Base-by-base conservation (phyloP, 1,140 invertebrate genomes). In the Penaeus indicus region DNA sequence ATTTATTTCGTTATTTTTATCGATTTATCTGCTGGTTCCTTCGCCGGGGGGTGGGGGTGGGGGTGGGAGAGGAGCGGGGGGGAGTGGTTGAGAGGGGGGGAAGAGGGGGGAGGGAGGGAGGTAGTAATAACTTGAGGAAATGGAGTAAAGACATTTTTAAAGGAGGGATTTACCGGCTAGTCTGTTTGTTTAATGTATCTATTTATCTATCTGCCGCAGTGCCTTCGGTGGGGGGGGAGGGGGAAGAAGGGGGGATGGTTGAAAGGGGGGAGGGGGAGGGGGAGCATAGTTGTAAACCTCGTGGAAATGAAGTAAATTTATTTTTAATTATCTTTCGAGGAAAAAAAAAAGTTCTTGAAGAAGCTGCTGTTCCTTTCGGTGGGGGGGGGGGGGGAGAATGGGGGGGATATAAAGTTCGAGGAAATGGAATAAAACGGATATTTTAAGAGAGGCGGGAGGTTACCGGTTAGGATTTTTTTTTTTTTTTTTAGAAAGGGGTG, bases 51-150 rank as follows among this genome's bases (percentile, higher is more conserved):
- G 61, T 47, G 62, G 79, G 62, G 79, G 62, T 42, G 62, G 11
- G 77, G 38, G 22, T 0, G 38, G 38, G 38, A 4, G 7, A 8
- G 7, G 7, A 42, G 7, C 4, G 27, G 22, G 18, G 21, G 1
- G 42, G 16, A 25, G 42, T 13, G 25, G 22, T 10, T 42, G 25
- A 78, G 10, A 13, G 25, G 13, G 27, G 22, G 42, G 22, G 22
- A 11, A 22, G 42, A n/a, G 10, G 77, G 60, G 79, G 60, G 79
- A 42, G 78, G 60, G 78, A 80, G 78, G 60, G 78, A 80, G 78
- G 60, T n/a, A n/a, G 38, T 38, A 38, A 5, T n/a, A 3, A 5
- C 2, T 38, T 5, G 38, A 3, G 5, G 38, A 38, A 38, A 5
- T 38, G 38, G 38, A 38, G 5, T 38, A 38, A 38, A 38, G 38